phyloP scores from a whole-genome alignment of 2,113 vertebrate species.

The Saguinus midas region DNA sequence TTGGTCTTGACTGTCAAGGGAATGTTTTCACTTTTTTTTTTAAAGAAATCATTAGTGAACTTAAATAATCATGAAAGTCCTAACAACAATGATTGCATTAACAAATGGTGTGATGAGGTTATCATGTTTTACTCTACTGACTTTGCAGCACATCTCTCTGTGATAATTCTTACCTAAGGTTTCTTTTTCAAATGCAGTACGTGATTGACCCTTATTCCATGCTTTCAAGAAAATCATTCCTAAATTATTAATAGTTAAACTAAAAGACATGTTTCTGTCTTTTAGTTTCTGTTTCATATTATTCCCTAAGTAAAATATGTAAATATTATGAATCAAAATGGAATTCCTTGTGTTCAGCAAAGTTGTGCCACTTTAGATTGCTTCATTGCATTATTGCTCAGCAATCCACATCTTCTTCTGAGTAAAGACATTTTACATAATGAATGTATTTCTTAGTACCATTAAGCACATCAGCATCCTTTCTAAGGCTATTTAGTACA shows the following conservation, averaged over 20 bases:
- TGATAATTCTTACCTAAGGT: neutral
- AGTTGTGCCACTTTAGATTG: neutral
- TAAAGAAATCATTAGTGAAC: neutral
- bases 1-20: neutral
- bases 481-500: neutral
- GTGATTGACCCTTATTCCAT: neutral
- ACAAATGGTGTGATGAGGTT: neutral
- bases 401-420: neutral
- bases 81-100: neutral
- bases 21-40: neutral
- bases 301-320: neutral
- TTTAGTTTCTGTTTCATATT: neutral
- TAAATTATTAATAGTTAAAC: neutral
- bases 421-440: neutral
- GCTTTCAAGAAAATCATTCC: neutral
- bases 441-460: neutral
- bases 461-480: neutral
- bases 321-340: neutral
- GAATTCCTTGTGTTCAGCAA: neutral
- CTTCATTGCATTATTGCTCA: neutral
- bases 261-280: neutral
- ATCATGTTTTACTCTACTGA: neutral
- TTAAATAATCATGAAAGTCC: neutral
- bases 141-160: neutral
- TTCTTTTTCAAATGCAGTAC: neutral